Evolutionary conservation across 1,140 invertebrate species (phyloP), one percentile per base, ranked within the genome.

Genomic region (Scaptomyza montana): DNA sequence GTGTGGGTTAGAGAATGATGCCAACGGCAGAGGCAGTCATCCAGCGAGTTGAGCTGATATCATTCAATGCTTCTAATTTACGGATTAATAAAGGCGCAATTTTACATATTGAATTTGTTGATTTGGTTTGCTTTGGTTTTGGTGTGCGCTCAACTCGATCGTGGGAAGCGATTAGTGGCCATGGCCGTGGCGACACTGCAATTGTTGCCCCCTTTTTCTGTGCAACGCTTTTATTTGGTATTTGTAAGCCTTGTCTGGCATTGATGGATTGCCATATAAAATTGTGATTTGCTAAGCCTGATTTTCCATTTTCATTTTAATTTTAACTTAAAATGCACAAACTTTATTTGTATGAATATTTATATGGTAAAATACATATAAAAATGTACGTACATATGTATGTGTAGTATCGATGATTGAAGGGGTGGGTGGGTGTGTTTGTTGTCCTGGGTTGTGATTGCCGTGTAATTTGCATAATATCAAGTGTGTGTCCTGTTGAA

Each of bases 251-350:
- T 50, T 39, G 47, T 63, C 46, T 79, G 84, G 76, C 78, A 90
- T 87, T 90, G 81, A 80, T 90, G 78, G 78, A 90, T 90, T 90
- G 79, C 63, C 81, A 67, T 81, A 90, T 90, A 90, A 90, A 90
- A 90, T 82, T 87, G 53, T 86, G 76, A 90, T 90, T 90, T 82
- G 81, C 77, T 74, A 82, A 82, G 81, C 78, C 80, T 67, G 73
- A 67, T 65, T 85, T 72, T 77, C 78, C 68, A 71, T 65, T 79
- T 56, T 56, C 64, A 59, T 61, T 74, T 8, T 43, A 56, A 55
- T 61, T 74, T 7, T n/a, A 64, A 55, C 33, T 45, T 60, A 62
- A 77, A 74, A 63, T 62, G 64, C 79, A 67, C 72, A 68, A 71
- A 77, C 60, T 78, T 63, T 65, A 85, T 75, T 78, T 78, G 50